Evolutionary conservation across 2,113 vertebrate genomes (phyloP).

Genomic region (Conger conger): DNA sequence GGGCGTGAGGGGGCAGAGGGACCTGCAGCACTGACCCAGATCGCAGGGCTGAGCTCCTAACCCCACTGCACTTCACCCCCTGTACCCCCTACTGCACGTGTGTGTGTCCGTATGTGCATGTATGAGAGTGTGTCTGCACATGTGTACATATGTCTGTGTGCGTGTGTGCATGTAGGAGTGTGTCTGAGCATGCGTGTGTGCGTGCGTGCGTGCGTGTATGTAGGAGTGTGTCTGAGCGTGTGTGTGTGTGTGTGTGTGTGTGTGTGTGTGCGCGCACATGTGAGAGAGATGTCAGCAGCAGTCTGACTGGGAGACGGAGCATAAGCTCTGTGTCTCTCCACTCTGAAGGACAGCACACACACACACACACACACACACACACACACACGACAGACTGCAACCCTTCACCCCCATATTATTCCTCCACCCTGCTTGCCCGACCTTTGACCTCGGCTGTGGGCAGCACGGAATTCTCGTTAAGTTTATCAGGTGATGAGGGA

Average conservation of each 20-base stretch:
- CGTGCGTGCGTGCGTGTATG: neutral
- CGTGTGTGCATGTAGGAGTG: neutral
- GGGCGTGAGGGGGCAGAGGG: neutral
- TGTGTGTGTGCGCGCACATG: no score
- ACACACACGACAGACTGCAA: neutral
- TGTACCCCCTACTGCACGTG: neutral
- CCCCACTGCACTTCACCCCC: neutral
- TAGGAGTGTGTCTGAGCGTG: neutral
- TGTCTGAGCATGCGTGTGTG: no score
- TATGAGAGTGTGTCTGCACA: neutral
- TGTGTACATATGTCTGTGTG: no score
- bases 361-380: neutral
- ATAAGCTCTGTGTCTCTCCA: neutral
- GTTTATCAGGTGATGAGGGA: slow-evolving; percentile 13
- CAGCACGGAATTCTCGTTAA: slow-evolving; percentile 10
- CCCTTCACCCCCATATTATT: slow-evolving; percentile 16
- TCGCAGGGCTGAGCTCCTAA: neutral
- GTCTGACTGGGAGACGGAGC: neutral
- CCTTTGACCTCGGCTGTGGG: neutral
- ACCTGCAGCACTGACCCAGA: neutral
- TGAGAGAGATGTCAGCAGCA: neutral
- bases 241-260: neutral
- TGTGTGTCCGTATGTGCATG: neutral
- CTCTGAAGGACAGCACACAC: neutral
- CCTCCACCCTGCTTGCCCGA: neutral